Conservation (phyloP, 2,797 vertebrate genomes). For the Phylloscopus collybita region DNA sequence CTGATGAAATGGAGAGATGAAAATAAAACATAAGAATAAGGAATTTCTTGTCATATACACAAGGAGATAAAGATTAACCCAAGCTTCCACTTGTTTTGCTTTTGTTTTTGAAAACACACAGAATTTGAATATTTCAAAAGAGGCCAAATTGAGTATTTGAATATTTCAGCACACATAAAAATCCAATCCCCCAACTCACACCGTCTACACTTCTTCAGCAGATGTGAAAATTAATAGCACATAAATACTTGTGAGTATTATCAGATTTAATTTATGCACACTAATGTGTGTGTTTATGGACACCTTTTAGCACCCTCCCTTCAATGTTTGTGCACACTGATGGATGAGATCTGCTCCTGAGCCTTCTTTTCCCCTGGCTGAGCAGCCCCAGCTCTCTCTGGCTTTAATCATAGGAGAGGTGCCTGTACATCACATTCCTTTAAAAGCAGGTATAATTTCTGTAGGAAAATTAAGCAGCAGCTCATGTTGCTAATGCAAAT, state of each 20-base stretch:
- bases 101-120: constrained; percentile 1
- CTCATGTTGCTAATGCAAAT: not conserved
- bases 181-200: not conserved
- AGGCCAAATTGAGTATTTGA: not conserved
- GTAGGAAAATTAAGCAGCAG: not conserved
- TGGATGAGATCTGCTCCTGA: not conserved
- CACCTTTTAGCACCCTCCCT: not conserved
- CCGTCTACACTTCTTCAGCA: not conserved
- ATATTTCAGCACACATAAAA: constrained; percentile 2
- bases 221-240: not conserved
- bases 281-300: not conserved
- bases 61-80: not conserved
- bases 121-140: not conserved
- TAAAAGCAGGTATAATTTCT: not conserved
- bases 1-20: not conserved
- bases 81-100: not conserved
- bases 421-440: not conserved
- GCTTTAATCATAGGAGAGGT: rapidly evolving
- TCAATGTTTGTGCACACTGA: not conserved
- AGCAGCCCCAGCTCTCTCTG: not conserved
- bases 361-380: not conserved
- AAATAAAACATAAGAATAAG: not conserved
- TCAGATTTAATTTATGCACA: not conserved
- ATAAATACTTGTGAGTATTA: not conserved
- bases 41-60: not conserved